Percentiles rank a stretch among this genome's conserved stretches.
Conservation (phyloP, 2,888 invertebrate species). For the Nemoura dubitans region DNA sequence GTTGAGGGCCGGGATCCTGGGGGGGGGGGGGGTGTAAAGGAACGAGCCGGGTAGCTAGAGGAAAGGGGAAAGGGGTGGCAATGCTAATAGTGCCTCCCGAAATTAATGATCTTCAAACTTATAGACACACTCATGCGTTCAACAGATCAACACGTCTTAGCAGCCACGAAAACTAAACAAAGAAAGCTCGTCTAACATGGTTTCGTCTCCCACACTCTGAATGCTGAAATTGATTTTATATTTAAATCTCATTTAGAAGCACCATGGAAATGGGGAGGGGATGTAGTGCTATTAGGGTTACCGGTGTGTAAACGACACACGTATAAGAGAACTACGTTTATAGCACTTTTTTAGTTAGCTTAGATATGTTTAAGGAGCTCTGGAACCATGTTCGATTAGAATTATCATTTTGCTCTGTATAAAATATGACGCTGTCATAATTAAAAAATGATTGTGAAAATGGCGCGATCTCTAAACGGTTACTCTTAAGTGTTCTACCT, state of each 20-base stretch:
- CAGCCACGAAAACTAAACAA: conserved; percentile 33
- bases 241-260: conserved; percentile 51
- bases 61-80: background rate
- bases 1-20: too few species aligned
- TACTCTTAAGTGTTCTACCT: background rate
- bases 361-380: too few species aligned
- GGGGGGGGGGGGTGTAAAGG: background rate
- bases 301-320: background rate
- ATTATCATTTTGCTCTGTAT: background rate
- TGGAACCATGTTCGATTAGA: background rate
- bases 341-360: conserved; percentile 8
- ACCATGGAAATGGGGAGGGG: conserved; percentile 22
- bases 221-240: conserved; percentile 51
- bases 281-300: background rate
- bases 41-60: background rate
- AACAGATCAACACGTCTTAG: conserved; percentile 44
- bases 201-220: conserved; percentile 14
- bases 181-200: conserved; percentile 36
- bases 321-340: background rate
- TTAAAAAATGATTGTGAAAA: background rate
- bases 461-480: background rate
- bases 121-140: conserved; percentile 22
- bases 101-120: conserved; percentile 38
- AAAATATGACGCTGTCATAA: conserved; percentile 7
- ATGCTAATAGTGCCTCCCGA: conserved; percentile 25